Base-by-base conservation (phyloP, 2,888 invertebrate genomes). In the Drosophila pullipes region DNA sequence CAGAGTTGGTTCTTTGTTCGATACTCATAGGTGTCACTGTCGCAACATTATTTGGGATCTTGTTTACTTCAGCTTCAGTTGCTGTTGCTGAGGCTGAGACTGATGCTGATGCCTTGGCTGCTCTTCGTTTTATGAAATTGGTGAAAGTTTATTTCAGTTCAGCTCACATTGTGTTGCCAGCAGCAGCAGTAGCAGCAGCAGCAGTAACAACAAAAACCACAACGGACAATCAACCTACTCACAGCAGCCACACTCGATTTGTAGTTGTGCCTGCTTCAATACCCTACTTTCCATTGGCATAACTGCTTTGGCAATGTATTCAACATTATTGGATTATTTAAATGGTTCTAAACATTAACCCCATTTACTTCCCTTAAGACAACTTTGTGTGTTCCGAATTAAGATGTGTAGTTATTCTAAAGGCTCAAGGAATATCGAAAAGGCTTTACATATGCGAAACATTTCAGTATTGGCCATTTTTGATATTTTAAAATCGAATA, bases 81-180 rank as follows among this genome's bases (percentile, higher is more conserved):
- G 53, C n/a, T n/a, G 22, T 37, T 37, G 37, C 16, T 37, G 37
- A 6, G 5, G 16, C 16, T 7, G 16, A 2, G 4, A 4, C 5
- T 22, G 49, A 54, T 52, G 55, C 59, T 63, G 54, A 22, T 57
- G 64, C 31, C 47, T 69, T 62, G 60, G 62, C 68, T 78, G 66
- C 82, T 74, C 63, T 74, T 78, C 47, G 82, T 66, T 83, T 84
- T 83, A 76, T 83, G 83, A 90, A 90, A 90, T 84, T 82, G 90
- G 90, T 89, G 90, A 90, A 90, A 90, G 90, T 90, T 89, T 81
- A 82, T 83, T 83, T 86, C 70, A 77, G 88, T 68, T 62, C 74
- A 74, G 75, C 72, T 82, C 63, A 75, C 63, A 88, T 86, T 86
- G 88, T 88, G 72, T 76, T 81, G 84, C 82, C 74, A 75, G 61